These are phyloP conservation scores for Phengaris arion DNA, from an alignment of 2,888 invertebrate species.

Conservation along the genomic window DNA sequence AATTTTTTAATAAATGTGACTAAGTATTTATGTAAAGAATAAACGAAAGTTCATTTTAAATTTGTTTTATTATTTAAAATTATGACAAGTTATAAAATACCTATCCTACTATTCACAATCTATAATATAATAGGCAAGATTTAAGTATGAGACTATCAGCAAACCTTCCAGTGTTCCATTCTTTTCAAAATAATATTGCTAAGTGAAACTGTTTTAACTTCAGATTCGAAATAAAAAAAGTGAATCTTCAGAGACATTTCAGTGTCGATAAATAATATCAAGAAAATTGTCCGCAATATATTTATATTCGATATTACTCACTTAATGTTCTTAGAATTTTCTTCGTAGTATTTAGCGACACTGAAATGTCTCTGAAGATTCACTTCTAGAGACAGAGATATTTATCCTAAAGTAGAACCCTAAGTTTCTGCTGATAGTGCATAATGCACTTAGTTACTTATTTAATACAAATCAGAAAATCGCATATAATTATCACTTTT, in stretches of 20 bases:
- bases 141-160: background rate
- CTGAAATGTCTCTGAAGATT: background rate
- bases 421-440: background rate
- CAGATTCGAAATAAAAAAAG: too few species aligned
- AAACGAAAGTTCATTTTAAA: conserved; percentile 67
- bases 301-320: too few species aligned
- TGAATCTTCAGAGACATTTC: too few species aligned
- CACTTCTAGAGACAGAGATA: background rate
- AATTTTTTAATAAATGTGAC: conserved; percentile 50
- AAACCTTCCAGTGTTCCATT: background rate
- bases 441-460: background rate
- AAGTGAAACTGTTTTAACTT: background rate
- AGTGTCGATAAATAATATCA: too few species aligned
- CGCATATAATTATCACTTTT: conserved; percentile 5
- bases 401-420: background rate
- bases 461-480: conserved; percentile 13
- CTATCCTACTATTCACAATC: conserved; percentile 25
- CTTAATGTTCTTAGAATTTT: too few species aligned
- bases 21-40: conserved; percentile 75
- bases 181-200: background rate
- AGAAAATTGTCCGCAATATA: too few species aligned
- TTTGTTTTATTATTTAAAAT: conserved; percentile 45
- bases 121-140: conserved; percentile 6
- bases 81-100: conserved; percentile 40
- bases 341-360: background rate